Base-by-base conservation (phyloP, 2,797 vertebrate genomes). In the Ctenosaura bakeri region DNA sequence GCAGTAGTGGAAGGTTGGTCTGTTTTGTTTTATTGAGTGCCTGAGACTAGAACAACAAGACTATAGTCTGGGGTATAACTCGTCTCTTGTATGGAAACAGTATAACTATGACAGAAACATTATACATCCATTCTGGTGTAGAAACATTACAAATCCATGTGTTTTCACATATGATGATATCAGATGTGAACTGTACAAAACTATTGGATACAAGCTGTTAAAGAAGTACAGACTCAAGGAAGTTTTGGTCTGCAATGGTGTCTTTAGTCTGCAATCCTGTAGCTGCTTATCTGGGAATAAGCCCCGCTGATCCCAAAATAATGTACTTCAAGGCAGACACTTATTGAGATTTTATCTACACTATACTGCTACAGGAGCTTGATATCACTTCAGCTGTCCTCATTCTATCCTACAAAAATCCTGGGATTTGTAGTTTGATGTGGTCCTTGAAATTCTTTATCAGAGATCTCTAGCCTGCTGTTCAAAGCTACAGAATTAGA, bases 11-110 rank as follows among this genome's bases (percentile, higher is more conserved):
- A 54, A 1, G 0, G 0, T 46, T 62, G 54, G 35, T 73, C 64
- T 29, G 32, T 9, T 62, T 62, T 56, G 54, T 35, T 38, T 1
- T 1, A n/a, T 32, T 0, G 6, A 64, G 38, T 46, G 50, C 0
- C 1, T 16, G 88, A 78, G 66, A 4, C 0, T 59, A n/a, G 71
- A 81, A 81, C 13, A 52, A 86, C 26, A 9, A 0, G 29, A 52
- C 1, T 52, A 9, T 18, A n/a, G 10, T n/a, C 50, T 32, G 64
- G 29, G 46, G 4, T 46, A 73, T 52, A 73, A 85, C 1, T 73
- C 8, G n/a, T 14, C 9, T 73, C n/a, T 50, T 20, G 64, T 3
- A 2, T 3, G 10, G 29, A n/a, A 71, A 32, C 29, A n/a, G 20
- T 73, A 24, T 73, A 73, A 35, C 22, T 32, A 32, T 71, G 32